These are phyloP conservation scores for Actias luna DNA, from an alignment of 2,888 invertebrate species.

Conservation along the genomic window DNA sequence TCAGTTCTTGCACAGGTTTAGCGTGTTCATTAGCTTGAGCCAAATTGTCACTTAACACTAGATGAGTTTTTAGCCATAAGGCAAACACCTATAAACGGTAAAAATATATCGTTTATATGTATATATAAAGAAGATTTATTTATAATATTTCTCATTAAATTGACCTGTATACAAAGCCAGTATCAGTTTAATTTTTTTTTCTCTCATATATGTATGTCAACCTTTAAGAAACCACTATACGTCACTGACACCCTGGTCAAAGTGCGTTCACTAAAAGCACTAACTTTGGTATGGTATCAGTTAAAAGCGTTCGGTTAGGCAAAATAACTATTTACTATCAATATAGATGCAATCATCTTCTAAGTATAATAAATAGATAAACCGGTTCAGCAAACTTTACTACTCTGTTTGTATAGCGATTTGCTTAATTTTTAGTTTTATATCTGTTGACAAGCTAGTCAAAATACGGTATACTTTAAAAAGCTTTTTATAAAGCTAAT, in stretches of 20 bases:
- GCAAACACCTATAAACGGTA: background rate
- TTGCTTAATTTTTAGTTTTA: no score
- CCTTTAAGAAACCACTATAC: slow-evolving; percentile 9
- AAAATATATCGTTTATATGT: no score
- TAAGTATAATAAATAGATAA: no score
- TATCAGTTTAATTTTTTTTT: background rate
- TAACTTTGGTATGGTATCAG: slow-evolving; percentile 5
- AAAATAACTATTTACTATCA: background rate
- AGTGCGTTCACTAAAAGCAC: slow-evolving; percentile 21
- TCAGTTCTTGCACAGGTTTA: background rate
- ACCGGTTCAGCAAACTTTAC: no score
- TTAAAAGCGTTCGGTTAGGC: background rate
- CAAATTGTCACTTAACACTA: background rate
- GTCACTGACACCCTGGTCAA: slow-evolving; percentile 16
- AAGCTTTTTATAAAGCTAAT: no score
- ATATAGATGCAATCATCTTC: no score
- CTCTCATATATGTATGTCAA: background rate
- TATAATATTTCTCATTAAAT: background rate
- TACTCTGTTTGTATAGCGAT: no score
- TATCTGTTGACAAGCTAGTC: no score
- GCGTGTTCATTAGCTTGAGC: background rate
- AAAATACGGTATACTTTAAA: no score
- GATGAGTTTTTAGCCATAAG: background rate
- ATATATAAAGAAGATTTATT: background rate
- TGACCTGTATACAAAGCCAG: background rate